Evolutionary conservation across 2,113 vertebrate genomes (phyloP).

Genomic region (Emydura subglobosa): DNA sequence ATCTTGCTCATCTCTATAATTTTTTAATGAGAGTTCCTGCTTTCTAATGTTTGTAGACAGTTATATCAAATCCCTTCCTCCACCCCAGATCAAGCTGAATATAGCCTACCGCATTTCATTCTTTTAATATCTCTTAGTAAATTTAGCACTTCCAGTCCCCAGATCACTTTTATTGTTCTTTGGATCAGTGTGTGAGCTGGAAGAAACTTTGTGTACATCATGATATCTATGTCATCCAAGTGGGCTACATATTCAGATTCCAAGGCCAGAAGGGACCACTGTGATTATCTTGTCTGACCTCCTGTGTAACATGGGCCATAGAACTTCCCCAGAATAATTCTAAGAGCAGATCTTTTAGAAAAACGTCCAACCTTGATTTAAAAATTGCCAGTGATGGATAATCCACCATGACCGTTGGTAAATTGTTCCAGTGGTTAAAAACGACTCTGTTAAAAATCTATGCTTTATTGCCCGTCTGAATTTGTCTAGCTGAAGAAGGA

Average conservation of each 20-base stretch:
- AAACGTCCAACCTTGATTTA: background rate
- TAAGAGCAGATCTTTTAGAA: background rate
- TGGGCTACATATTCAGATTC: background rate
- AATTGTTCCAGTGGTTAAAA: background rate
- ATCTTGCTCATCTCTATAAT: background rate
- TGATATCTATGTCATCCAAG: background rate
- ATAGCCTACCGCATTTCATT: background rate
- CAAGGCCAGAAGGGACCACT: background rate
- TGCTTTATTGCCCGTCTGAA: background rate
- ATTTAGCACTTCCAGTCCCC: background rate
- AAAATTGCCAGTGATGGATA: background rate
- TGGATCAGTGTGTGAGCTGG: background rate
- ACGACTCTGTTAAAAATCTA: background rate
- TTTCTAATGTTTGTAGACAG: background rate
- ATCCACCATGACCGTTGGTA: background rate
- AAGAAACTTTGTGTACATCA: background rate
- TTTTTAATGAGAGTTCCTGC: slow-evolving; percentile 9
- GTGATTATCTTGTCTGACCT: background rate
- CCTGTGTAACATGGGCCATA: background rate
- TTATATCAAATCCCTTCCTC: background rate
- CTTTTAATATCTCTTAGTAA: background rate
- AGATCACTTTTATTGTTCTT: background rate
- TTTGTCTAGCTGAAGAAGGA: background rate
- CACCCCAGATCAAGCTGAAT: slow-evolving; percentile 4
- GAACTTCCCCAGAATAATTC: background rate